Evolutionary conservation across 2,888 invertebrate genomes (phyloP), one percentile per base, ranked within the genome.

Genomic region (Melanophora roralis): DNA sequence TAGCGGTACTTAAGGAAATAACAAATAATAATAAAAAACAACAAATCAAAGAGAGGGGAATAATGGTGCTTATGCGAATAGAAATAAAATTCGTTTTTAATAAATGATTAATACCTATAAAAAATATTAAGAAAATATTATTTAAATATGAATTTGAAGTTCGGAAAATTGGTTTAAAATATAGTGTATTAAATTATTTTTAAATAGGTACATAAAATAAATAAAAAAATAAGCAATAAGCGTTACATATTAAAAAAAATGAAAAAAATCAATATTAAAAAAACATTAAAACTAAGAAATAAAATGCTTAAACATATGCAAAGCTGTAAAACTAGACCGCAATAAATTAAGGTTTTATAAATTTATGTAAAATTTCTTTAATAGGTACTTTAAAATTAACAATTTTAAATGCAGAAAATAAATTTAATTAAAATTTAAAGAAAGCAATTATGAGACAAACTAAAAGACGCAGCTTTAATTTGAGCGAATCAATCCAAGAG

Each of bases 321-420:
- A 27, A 3, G 27, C 27, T 27, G 6, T 27, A 3, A 27, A 27
- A 27, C n/a, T 1, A 38, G n/a, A 38, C 43, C 8, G n/a, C 5
- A 19, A 19, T 43, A 16, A 43, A 14, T 43, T n/a, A n/a, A n/a
- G n/a, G 43, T 16, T 43, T 19, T 8, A 23, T 21, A 36, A 19
- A 38, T 55, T 53, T 36, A 40, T n/a, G 36, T 14, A 14, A 14
- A 36, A 36, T 49, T n/a, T n/a, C n/a, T n/a, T n/a, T n/a, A 57
- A 55, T 47, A 23, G 60, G 8, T 19, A 62, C n/a, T 45, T 40
- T 21, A 40, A 5, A 19, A 2, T 14, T 34, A 16, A 34, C 36
- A 51, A 74, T 60, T 45, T 40, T 32, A 45, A 72, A n/a, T n/a
- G 57, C 23, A 16, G 12, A 45, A 62, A 73, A 68, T 36, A 38